A percentile compares a stretch with the other conserved stretches of the same genome.
Evolutionary conservation across 2,888 invertebrate species (phyloP).

Genomic region (Ennomos erosarius): DNA sequence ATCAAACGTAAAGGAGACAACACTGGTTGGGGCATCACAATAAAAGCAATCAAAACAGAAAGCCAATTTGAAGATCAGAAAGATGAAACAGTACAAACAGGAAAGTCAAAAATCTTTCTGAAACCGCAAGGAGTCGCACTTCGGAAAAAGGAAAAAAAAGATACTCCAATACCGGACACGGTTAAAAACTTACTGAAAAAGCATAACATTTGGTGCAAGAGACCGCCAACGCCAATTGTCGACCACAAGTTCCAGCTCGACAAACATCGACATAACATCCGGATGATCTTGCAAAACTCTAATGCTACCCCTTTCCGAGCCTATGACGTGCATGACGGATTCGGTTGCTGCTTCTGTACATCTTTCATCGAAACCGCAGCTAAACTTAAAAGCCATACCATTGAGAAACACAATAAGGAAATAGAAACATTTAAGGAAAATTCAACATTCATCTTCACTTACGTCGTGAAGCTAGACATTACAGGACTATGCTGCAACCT

Average conservation of each 20-base stretch:
- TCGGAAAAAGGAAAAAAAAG: slow-evolving; percentile 5
- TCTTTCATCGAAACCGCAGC: slow-evolving; percentile 49
- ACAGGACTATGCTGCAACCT: slow-evolving; percentile 60
- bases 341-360: slow-evolving; percentile 58
- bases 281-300: slow-evolving; percentile 42
- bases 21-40: slow-evolving; percentile 19
- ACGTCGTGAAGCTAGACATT: slow-evolving; percentile 62
- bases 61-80: slow-evolving; percentile 1
- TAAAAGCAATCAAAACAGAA: slow-evolving; percentile 4
- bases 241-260: slow-evolving; percentile 18
- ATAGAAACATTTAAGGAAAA: slow-evolving; percentile 27
- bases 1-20: slow-evolving; percentile 18
- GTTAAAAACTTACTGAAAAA: slow-evolving; percentile 9
- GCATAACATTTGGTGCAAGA: slow-evolving; percentile 14
- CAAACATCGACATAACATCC: slow-evolving; percentile 45
- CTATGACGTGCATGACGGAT: slow-evolving; percentile 48
- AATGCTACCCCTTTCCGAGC: slow-evolving; percentile 59
- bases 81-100: background rate
- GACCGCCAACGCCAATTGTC: slow-evolving; percentile 7
- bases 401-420: slow-evolving; percentile 29
- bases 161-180: background rate
- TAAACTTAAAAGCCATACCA: slow-evolving; percentile 57
- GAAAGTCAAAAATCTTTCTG: slow-evolving; percentile 1
- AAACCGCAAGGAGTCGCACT: slow-evolving; percentile 1
- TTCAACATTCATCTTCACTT: slow-evolving; percentile 24